Conservation (phyloP, 37 sponge, comb jelly and placozoan species). For the Beroe forskalii region DNA sequence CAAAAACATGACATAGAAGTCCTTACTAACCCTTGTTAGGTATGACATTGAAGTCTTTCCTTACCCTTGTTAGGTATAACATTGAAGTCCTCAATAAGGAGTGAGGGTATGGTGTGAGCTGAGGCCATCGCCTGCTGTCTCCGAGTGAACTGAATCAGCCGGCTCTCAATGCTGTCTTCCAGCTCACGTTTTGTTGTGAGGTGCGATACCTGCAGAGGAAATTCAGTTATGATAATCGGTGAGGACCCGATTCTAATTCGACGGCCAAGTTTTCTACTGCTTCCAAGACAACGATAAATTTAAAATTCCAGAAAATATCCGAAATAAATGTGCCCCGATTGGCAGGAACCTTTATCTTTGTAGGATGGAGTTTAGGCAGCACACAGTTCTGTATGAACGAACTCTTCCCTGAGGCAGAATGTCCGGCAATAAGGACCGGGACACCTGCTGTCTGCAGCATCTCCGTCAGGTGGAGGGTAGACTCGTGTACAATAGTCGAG, state of each 20-base stretch:
- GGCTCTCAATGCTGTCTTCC: conserved; percentile 46
- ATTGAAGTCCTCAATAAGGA: conserved; percentile 57
- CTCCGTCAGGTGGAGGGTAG: conserved; percentile 44
- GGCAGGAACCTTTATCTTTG: conserved; percentile 52
- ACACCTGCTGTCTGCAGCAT: conserved; percentile 49
- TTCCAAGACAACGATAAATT: too few relatives aligned
- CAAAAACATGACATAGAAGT: too few relatives aligned
- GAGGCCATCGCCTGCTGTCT: conserved; percentile 38
- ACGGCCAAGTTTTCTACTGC: too few relatives aligned
- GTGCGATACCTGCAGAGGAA: conserved; percentile 35
- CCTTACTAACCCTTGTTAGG: conserved; percentile 42
- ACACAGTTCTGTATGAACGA: conserved; percentile 59
- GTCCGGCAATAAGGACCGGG: conserved; percentile 57
- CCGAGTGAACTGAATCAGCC: conserved; percentile 13
- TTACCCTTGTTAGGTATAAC: conserved; percentile 56
- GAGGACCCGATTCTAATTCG: neutral
- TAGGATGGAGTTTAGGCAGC: conserved; percentile 56
- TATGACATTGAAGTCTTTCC: too few relatives aligned
- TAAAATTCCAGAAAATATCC: too few relatives aligned
- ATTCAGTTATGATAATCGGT: neutral
- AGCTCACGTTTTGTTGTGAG: conserved; percentile 4
- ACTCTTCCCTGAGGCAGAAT: conserved; percentile 38
- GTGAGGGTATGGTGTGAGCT: neutral
- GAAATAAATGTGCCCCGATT: too few relatives aligned
- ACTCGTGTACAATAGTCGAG: conserved; percentile 15